Conservation (phyloP, 92 coral and sea anemone genomes). For the Palythoa grandis region DNA sequence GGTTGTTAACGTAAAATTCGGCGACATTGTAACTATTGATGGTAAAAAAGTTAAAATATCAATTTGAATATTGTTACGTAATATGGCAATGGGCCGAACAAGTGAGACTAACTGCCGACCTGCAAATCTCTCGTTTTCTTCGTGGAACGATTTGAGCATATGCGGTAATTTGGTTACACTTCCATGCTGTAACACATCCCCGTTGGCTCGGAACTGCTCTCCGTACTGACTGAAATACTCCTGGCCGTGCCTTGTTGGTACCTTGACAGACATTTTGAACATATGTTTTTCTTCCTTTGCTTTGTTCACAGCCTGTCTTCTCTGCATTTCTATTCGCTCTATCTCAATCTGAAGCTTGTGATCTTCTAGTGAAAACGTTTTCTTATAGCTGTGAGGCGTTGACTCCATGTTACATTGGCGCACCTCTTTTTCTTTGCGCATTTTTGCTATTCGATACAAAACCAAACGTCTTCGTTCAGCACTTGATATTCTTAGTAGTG, state of each 20-base stretch:
- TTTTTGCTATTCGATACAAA: slow-evolving; percentile 29
- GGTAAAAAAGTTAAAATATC: too few species aligned
- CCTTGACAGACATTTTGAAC: slow-evolving; percentile 74
- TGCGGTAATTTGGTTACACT: slow-evolving; percentile 27
- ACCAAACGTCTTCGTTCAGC: slow-evolving; percentile 31
- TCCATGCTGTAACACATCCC: slow-evolving; percentile 60
- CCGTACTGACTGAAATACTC: slow-evolving; percentile 80
- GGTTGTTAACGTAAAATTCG: too few species aligned
- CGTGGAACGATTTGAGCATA: slow-evolving; percentile 23
- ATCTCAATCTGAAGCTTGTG: slow-evolving; percentile 66
- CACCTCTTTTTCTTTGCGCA: slow-evolving; percentile 20
- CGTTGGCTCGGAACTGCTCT: slow-evolving; percentile 80
- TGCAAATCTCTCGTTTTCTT: neutral
- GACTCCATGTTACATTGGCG: neutral
- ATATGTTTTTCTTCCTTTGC: slow-evolving; percentile 67
- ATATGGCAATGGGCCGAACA: too few species aligned
- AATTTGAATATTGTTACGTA: too few species aligned
- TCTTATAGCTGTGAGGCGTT: slow-evolving; percentile 19
- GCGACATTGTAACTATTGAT: too few species aligned
- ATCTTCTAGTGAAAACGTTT: slow-evolving; percentile 67
- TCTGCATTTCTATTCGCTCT: slow-evolving; percentile 69
- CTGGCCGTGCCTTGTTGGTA: slow-evolving; percentile 49
- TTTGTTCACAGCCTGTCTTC: slow-evolving; percentile 65
- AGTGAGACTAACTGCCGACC: neutral
- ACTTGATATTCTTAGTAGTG: slow-evolving; percentile 30